A percentile compares a stretch with the other conserved stretches of the same genome.
phyloP scores from a whole-genome alignment of 2,888 invertebrate species.

The Miltochrista miniata region DNA sequence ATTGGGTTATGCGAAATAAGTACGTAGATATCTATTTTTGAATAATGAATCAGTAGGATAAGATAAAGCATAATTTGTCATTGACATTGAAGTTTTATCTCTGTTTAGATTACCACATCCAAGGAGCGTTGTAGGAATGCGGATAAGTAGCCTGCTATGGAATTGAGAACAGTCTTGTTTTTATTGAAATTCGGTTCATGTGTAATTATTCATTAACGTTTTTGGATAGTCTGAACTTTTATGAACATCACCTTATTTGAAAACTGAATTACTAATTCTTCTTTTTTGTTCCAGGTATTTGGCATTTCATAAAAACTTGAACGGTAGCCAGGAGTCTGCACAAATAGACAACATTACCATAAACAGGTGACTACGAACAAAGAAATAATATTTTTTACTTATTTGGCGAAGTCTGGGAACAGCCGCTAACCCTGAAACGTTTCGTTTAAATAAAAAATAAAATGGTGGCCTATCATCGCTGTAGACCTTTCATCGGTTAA shows the following conservation, averaged over 20 bases:
- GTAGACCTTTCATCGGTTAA: slow-evolving; percentile 48
- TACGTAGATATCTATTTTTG: not conserved
- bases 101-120: slow-evolving; percentile 8
- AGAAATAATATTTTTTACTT: slow-evolving; percentile 39
- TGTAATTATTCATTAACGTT: not conserved
- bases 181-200: not conserved
- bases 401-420: slow-evolving; percentile 45
- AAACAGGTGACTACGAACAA: slow-evolving; percentile 43
- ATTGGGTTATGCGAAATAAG: no score
- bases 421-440: slow-evolving; percentile 58
- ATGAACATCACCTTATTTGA: not conserved
- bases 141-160: slow-evolving; percentile 1
- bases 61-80: slow-evolving; percentile 4
- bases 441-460: slow-evolving; percentile 60
- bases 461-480: slow-evolving; percentile 53
- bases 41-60: not conserved
- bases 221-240: not conserved
- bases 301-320: slow-evolving; percentile 21
- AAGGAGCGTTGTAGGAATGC: slow-evolving; percentile 2
- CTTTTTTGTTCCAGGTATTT: slow-evolving; percentile 20
- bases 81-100: slow-evolving; percentile 11
- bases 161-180: not conserved
- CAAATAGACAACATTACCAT: slow-evolving; percentile 44
- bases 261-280: slow-evolving; percentile 10
- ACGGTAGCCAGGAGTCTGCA: slow-evolving; percentile 18